Evolutionary conservation across 2,113 vertebrate genomes (phyloP), one percentile per base, ranked within the genome.

Genomic region (Dipodomys merriami): DNA sequence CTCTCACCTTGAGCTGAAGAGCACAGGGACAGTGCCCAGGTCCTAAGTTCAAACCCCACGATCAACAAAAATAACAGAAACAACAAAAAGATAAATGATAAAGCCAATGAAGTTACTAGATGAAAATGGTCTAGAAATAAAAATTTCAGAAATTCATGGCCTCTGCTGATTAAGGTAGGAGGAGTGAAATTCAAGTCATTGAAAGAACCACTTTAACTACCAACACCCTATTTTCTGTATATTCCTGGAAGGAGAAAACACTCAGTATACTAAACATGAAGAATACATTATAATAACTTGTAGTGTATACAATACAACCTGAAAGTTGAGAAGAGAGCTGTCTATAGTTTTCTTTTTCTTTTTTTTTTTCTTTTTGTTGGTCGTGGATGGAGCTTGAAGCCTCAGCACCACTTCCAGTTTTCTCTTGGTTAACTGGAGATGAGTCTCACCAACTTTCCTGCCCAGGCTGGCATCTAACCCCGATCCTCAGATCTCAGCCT

Each of bases 211-310:
- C 60, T 11, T 39, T 30, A 53, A 46, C 18, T 65, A 81, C 57
- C 49, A 20, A 69, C 12, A 60, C 72, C 27, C 27, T 44, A 18
- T 74, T 83, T 64, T 33, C 80, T 83, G 60, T 86, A 22, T 29
- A 85, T 91, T 83, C 71, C 83, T 68, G 29, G 30, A 88, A 84
- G 49, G 33, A 39, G 33, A 82, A 90, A 88, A 90, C 69, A 2
- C 20, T 64, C 6, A 62, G 7, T 67, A 90, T 74, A 91, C 30
- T 20, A 67, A 86, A 46, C 1, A 8, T 4, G 8, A 90, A 80
- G 49, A 35, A 60, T 35, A 76, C 5, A 60, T 76, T 85, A 65
- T 33, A 78, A 80, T 65, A 88, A 29, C 33, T 88, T 80, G 30
- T 39, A 91, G 25, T 1, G 1, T 53, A 60, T 1, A 94, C 33